Conservation (phyloP, 2,888 invertebrate species). For the Ornithoptera priamus region DNA sequence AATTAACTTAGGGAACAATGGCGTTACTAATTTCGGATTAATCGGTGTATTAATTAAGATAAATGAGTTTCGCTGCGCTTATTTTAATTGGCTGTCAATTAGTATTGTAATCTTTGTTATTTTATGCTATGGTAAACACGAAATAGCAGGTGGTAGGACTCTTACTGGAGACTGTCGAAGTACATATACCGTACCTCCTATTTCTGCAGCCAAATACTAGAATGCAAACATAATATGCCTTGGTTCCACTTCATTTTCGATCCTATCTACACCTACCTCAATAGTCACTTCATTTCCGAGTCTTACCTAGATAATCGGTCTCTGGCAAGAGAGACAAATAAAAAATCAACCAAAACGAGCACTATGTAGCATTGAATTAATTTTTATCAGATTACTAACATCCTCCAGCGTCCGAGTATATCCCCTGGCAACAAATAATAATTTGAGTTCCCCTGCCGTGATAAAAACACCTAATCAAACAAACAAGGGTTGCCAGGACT, state of each 20-base stretch:
- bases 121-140: neutral
- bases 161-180: no score
- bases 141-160: no score
- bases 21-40: constrained; percentile 51
- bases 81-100: constrained; percentile 45
- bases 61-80: constrained; percentile 42
- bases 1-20: constrained; percentile 47
- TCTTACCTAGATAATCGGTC: no score
- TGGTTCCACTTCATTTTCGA: no score
- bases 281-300: no score
- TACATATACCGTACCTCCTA: no score
- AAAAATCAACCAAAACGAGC: neutral
- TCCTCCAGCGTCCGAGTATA: constrained; percentile 41
- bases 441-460: constrained; percentile 54
- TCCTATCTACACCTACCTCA: no score
- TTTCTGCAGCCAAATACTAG: no score
- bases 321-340: no score
- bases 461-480: constrained; percentile 63
- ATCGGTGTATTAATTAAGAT: constrained; percentile 45
- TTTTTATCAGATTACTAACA: constrained; percentile 5
- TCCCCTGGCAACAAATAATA: constrained; percentile 46
- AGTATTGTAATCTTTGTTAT: neutral
- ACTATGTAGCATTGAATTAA: neutral
- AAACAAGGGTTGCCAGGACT: constrained; percentile 55
- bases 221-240: no score